Evolutionary conservation across 2,888 invertebrate genomes (phyloP).

Genomic region (Hirtodrosophila trivittata): DNA sequence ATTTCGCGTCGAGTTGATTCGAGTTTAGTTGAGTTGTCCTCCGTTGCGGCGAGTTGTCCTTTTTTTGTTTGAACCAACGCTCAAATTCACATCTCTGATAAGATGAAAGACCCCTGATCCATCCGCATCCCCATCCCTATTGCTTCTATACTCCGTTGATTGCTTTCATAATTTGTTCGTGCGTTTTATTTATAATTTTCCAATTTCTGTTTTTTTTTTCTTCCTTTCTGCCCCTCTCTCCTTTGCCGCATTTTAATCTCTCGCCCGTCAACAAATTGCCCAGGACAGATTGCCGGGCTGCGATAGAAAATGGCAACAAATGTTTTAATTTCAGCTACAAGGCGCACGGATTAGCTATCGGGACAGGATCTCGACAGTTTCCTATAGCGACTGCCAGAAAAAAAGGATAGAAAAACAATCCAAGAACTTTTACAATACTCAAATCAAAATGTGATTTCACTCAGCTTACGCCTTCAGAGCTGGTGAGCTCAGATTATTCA

Average conservation of each 20-base stretch:
- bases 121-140: slow-evolving; percentile 8
- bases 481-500: too few relatives aligned
- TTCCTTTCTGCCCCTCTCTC: background rate
- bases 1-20: slow-evolving; percentile 34
- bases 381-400: background rate
- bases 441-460: background rate
- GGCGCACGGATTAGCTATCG: slow-evolving; percentile 15
- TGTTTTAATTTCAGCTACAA: slow-evolving; percentile 62
- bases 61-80: slow-evolving; percentile 58
- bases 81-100: slow-evolving; percentile 74
- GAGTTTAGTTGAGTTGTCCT: slow-evolving; percentile 14
- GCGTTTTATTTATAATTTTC: slow-evolving; percentile 57
- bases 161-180: slow-evolving; percentile 59
- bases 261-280: slow-evolving; percentile 53
- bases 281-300: slow-evolving; percentile 38
- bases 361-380: slow-evolving; percentile 12
- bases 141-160: slow-evolving; percentile 28
- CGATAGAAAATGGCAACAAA: slow-evolving; percentile 75
- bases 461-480: too few relatives aligned
- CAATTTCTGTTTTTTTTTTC: slow-evolving; percentile 20
- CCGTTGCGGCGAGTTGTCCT: slow-evolving; percentile 24
- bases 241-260: slow-evolving; percentile 59
- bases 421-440: background rate
- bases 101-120: slow-evolving; percentile 38
- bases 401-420: background rate